phyloP scores from a whole-genome alignment of 2,888 invertebrate genomes.

The Sclerodermus sp. region DNA sequence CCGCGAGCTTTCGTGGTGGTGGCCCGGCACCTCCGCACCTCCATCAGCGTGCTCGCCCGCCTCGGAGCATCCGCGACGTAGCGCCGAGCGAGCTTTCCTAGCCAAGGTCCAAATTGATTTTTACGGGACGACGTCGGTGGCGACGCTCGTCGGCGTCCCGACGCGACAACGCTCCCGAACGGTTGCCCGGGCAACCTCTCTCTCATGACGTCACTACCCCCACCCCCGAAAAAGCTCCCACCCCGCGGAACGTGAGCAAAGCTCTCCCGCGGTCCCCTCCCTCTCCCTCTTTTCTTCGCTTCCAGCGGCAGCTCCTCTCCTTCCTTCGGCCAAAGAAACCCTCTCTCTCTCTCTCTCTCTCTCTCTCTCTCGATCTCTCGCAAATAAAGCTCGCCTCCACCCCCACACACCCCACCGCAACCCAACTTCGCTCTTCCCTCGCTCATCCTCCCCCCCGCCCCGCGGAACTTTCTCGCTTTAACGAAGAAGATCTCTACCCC shows the following conservation, averaged over 20 bases:
- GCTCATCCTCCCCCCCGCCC: no score
- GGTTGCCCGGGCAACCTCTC: constrained; percentile 53
- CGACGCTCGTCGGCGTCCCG: constrained; percentile 49
- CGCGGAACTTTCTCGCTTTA: no score
- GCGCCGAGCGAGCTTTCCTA: constrained; percentile 28
- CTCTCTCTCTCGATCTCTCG: constrained; percentile 6
- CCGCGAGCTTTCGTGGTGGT: constrained; percentile 23
- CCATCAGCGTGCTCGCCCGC: constrained; percentile 30
- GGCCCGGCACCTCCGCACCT: constrained; percentile 25
- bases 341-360: no score
- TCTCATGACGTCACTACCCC: constrained; percentile 43
- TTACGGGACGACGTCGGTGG: constrained; percentile 51
- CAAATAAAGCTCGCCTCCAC: no score
- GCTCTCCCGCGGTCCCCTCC: constrained; percentile 21
- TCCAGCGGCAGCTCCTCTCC: no score
- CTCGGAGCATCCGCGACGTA: constrained; percentile 5
- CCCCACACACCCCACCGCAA: no score
- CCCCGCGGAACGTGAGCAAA: no score
- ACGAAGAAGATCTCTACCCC: no score
- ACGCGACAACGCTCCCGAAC: constrained; percentile 36
- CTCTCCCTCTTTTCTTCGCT: constrained; percentile 14
- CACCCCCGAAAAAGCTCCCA: no score
- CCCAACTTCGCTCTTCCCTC: no score
- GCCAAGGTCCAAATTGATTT: constrained; percentile 57
- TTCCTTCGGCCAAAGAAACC: no score